These are phyloP conservation scores for Stichodactyla helianthus DNA, from an alignment of 64 coral and sea anemone genomes.

Conservation along the genomic window DNA sequence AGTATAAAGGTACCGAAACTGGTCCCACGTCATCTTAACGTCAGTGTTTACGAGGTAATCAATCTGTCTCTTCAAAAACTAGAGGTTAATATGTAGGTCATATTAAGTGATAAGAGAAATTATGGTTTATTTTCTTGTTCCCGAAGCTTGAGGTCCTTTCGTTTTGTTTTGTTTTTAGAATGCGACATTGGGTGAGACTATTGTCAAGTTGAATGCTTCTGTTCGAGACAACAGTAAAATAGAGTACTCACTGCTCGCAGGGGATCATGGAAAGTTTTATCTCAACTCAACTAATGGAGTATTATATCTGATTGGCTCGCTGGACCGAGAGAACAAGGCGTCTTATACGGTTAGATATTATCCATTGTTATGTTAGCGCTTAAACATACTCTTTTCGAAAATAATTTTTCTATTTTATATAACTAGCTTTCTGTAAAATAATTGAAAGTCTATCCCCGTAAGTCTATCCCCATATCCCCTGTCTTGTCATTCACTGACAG, in stretches of 20 bases:
- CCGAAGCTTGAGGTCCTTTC: no score
- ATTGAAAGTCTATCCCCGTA: no score
- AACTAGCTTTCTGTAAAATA: no score
- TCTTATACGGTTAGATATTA: neutral
- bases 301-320: neutral
- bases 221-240: neutral
- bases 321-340: neutral
- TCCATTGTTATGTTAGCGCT: neutral
- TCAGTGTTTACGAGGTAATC: slow-evolving; percentile 21
- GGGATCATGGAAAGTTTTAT: slow-evolving; percentile 3
- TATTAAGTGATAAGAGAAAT: neutral
- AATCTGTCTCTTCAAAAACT: neutral
- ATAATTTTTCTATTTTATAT: no score
- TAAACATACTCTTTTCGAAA: no score
- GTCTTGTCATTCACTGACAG: no score
- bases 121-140: no score
- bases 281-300: slow-evolving; percentile 6
- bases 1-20: neutral
- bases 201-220: neutral
- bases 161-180: neutral
- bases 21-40: neutral
- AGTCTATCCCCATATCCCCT: no score
- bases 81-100: neutral
- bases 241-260: neutral
- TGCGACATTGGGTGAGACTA: neutral